Conservation (phyloP, 2,113 vertebrate genomes). For the Calyptommatus sinebrachiatus region DNA sequence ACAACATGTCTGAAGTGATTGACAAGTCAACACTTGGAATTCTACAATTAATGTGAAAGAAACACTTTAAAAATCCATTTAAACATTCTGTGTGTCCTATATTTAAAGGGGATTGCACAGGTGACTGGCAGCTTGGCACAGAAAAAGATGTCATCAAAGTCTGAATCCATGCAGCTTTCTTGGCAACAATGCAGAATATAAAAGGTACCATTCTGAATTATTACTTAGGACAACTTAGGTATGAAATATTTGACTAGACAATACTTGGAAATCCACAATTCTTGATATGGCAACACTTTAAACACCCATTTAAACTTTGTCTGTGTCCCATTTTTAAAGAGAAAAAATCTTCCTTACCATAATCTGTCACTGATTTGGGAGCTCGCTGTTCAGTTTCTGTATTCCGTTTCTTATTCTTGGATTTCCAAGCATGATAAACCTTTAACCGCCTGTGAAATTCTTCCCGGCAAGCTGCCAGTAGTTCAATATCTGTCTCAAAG, state of each 20-base stretch:
- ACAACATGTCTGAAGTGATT: too few relatives aligned
- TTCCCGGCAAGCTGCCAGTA: conserved; percentile 93
- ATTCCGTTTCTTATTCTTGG: conserved; percentile 97
- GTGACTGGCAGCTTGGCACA: too few relatives aligned
- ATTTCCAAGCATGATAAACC: conserved; percentile 98
- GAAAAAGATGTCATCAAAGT: too few relatives aligned
- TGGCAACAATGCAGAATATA: too few relatives aligned
- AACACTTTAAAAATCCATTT: too few relatives aligned
- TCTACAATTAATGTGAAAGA: too few relatives aligned
- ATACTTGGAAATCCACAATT: not conserved
- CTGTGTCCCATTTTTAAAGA: not conserved
- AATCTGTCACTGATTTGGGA: conserved; percentile 91
- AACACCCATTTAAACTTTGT: not conserved
- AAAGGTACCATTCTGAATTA: not conserved
- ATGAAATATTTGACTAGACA: not conserved
- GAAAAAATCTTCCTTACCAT: conserved; percentile 78
- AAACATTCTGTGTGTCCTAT: too few relatives aligned
- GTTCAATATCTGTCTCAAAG: conserved; percentile 85
- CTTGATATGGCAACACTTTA: not conserved
- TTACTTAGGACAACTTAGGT: not conserved
- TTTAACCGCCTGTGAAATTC: conserved; percentile 97
- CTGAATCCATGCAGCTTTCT: too few relatives aligned
- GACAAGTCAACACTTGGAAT: too few relatives aligned
- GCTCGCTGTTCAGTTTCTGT: conserved; percentile 86
- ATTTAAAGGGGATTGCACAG: too few relatives aligned